Conservation (phyloP, 2,888 invertebrate genomes). For the Ceriagrion tenellum region DNA sequence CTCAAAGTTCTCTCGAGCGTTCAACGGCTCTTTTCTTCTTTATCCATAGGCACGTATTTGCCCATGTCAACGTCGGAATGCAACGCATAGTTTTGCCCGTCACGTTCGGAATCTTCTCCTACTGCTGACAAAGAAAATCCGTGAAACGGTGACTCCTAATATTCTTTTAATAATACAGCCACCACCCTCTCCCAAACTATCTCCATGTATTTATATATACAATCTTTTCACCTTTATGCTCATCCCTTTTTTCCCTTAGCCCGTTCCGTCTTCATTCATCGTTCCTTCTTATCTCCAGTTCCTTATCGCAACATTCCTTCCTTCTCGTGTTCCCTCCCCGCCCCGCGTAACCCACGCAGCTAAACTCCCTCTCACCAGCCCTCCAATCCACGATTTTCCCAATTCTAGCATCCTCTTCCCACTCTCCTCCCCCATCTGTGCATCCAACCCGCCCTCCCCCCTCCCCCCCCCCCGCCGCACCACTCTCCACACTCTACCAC, state of each 20-base stretch:
- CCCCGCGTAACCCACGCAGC: neutral
- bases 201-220: too few species aligned
- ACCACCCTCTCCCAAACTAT: too few species aligned
- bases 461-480: neutral
- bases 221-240: too few species aligned
- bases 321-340: neutral
- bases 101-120: neutral
- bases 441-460: neutral
- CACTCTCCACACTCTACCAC: neutral
- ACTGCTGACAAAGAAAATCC: neutral
- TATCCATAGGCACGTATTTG: neutral
- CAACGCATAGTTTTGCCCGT: neutral
- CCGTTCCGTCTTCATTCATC: neutral
- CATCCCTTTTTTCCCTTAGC: neutral
- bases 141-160: neutral
- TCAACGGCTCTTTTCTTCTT: neutral
- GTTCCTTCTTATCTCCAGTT: neutral
- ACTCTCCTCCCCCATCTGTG: neutral
- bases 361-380: neutral
- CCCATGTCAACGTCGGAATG: neutral
- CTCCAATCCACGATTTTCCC: neutral
- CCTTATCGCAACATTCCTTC: slow-evolving; percentile 9
- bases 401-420: neutral
- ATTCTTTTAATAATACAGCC: too few species aligned
- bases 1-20: neutral